A percentile compares a stretch with the other conserved stretches of the same genome.
Conservation (phyloP, 2,888 invertebrate species). For the Caenorhabditis angaria region DNA sequence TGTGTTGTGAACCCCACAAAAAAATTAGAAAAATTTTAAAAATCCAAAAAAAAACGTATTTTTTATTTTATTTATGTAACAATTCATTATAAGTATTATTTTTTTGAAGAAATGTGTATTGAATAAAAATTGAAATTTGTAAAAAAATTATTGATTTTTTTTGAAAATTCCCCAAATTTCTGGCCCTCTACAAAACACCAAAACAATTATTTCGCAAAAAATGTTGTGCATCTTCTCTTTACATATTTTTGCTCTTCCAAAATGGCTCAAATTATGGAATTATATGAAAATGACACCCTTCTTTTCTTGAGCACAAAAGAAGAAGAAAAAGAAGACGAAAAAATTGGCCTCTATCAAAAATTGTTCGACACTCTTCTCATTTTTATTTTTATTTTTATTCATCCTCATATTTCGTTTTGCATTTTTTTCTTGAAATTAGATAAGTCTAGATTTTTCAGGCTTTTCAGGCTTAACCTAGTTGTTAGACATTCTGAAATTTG, state of each 20-base stretch:
- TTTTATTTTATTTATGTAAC: background rate
- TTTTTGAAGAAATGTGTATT: background rate
- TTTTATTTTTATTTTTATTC: background rate
- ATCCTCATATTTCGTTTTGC: background rate
- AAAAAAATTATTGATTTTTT: constrained; percentile 1
- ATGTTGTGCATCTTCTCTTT: too few relatives aligned
- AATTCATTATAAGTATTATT: background rate
- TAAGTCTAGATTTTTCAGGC: too few relatives aligned
- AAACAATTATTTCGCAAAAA: background rate
- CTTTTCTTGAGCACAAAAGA: too few relatives aligned
- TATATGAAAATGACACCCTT: too few relatives aligned
- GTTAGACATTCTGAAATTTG: too few relatives aligned
- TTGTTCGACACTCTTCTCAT: background rate
- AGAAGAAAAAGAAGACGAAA: too few relatives aligned
- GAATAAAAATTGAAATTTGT: too few relatives aligned
- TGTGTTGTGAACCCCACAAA: background rate
- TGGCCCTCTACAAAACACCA: too few relatives aligned
- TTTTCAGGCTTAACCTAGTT: too few relatives aligned
- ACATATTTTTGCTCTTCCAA: too few relatives aligned
- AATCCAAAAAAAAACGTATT: background rate
- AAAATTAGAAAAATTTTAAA: background rate
- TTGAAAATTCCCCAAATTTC: background rate
- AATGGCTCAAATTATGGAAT: too few relatives aligned
- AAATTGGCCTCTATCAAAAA: background rate
- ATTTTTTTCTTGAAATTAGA: too few relatives aligned